Percentiles rank a stretch among this genome's conserved stretches.
Evolutionary conservation across 2,888 invertebrate species (phyloP).

Genomic region (Dermolepida albohirtum): DNA sequence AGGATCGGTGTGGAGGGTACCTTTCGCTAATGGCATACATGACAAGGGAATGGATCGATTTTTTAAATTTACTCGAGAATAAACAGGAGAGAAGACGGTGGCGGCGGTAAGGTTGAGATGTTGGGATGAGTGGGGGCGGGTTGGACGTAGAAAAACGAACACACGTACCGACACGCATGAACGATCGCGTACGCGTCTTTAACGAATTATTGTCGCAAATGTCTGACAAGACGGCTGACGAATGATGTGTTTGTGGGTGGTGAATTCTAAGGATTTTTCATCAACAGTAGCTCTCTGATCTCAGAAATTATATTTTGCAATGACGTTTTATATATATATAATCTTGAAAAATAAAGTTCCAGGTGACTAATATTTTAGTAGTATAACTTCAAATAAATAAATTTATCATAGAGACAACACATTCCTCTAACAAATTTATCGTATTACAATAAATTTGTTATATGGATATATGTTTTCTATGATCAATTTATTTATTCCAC

Average conservation of each 20-base stretch:
- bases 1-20: constrained; percentile 40
- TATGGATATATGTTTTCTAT: too few species aligned
- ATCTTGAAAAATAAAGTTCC: too few species aligned
- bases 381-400: too few species aligned
- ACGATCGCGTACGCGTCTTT: constrained; percentile 46
- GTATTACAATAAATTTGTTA: too few species aligned
- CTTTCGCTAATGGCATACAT: constrained; percentile 66
- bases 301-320: too few species aligned
- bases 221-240: constrained; percentile 36
- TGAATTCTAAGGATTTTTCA: constrained; percentile 30
- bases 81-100: constrained; percentile 55
- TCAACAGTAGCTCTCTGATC: neutral
- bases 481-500: too few species aligned
- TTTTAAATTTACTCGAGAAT: constrained; percentile 67
- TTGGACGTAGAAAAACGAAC: constrained; percentile 24
- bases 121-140: constrained; percentile 3
- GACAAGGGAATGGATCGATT: constrained; percentile 67
- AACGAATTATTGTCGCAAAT: constrained; percentile 44
- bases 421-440: too few species aligned
- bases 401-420: too few species aligned
- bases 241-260: constrained; percentile 37
- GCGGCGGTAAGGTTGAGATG: constrained; percentile 23
- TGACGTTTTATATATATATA: too few species aligned
- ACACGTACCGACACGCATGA: constrained; percentile 36
- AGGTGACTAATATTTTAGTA: too few species aligned